A percentile compares a stretch with the other conserved stretches of the same genome.
phyloP scores from a whole-genome alignment of 2,113 vertebrate genomes.

The Hemichromis elongatus region DNA sequence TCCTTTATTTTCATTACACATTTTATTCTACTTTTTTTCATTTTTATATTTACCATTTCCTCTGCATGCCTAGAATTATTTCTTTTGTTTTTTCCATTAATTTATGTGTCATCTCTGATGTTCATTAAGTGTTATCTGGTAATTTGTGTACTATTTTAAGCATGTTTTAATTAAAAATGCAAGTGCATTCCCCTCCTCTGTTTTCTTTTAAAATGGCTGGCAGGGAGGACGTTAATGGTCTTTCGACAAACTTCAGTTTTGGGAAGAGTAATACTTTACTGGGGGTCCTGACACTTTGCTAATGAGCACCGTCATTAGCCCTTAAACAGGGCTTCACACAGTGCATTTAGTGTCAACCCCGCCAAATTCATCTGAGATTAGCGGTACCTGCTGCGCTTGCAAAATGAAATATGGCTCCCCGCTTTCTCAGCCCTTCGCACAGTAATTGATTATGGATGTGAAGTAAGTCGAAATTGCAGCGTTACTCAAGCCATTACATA shows the following conservation, averaged over 20 bases:
- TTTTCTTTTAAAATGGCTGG: neutral
- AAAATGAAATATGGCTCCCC: slow-evolving; percentile 22
- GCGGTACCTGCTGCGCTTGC: slow-evolving; percentile 10
- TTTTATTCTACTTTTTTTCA: neutral
- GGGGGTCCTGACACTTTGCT: slow-evolving; percentile 25
- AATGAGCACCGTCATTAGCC: slow-evolving; percentile 41
- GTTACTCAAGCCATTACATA: slow-evolving; percentile 36
- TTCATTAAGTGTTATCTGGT: neutral
- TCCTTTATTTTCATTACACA: neutral
- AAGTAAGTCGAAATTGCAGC: slow-evolving; percentile 8
- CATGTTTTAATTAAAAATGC: neutral
- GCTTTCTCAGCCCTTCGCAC: slow-evolving; percentile 12
- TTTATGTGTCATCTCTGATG: neutral
- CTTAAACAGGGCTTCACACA: slow-evolving; percentile 11
- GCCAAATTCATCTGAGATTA: slow-evolving; percentile 29
- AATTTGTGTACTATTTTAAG: neutral
- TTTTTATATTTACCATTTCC: neutral
- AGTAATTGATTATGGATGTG: slow-evolving; percentile 38
- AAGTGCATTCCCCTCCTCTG: neutral
- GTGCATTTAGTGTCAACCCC: slow-evolving; percentile 25
- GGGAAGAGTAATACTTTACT: slow-evolving; percentile 14
- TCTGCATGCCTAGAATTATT: neutral
- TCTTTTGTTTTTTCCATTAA: neutral
- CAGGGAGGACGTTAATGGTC: neutral
- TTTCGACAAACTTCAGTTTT: neutral